phyloP scores from a whole-genome alignment of 2,113 vertebrate genomes.

The Zapus hudsonius region DNA sequence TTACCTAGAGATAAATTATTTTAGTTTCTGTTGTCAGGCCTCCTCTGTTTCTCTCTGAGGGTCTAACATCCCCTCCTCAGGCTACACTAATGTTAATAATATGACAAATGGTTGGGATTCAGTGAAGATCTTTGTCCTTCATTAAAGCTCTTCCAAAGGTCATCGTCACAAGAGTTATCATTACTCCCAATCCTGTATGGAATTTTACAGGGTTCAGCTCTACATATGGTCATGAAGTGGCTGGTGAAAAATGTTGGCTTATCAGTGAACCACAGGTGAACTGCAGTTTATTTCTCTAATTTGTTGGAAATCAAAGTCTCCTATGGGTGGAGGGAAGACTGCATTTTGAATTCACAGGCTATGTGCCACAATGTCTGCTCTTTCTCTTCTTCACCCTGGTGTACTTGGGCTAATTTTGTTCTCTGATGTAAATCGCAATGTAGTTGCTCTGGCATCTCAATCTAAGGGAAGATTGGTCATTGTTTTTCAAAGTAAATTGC shows the following conservation, averaged over 20 bases:
- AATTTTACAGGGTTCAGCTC: slow-evolving; percentile 53
- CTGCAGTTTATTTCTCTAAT: slow-evolving; percentile 75
- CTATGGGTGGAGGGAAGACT: neutral
- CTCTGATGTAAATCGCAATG: slow-evolving; percentile 74
- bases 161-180: slow-evolving; percentile 40
- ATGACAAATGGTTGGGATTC: slow-evolving; percentile 61
- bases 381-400: slow-evolving; percentile 19
- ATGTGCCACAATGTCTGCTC: slow-evolving; percentile 58
- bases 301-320: slow-evolving; percentile 64
- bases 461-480: slow-evolving; percentile 71
- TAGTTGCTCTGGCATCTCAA: slow-evolving; percentile 79
- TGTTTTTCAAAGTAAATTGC: slow-evolving; percentile 74
- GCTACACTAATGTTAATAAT: slow-evolving; percentile 24
- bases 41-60: neutral
- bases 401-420: slow-evolving; percentile 73
- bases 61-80: neutral
- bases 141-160: slow-evolving; percentile 62
- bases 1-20: neutral
- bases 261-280: slow-evolving; percentile 45
- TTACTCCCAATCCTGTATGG: neutral
- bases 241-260: slow-evolving; percentile 73
- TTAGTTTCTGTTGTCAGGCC: slow-evolving; percentile 13
- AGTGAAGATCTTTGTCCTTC: slow-evolving; percentile 42
- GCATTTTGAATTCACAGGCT: slow-evolving; percentile 78
- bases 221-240: neutral